Conservation (phyloP, 1,140 invertebrate species). For the Solenopsis invicta region DNA sequence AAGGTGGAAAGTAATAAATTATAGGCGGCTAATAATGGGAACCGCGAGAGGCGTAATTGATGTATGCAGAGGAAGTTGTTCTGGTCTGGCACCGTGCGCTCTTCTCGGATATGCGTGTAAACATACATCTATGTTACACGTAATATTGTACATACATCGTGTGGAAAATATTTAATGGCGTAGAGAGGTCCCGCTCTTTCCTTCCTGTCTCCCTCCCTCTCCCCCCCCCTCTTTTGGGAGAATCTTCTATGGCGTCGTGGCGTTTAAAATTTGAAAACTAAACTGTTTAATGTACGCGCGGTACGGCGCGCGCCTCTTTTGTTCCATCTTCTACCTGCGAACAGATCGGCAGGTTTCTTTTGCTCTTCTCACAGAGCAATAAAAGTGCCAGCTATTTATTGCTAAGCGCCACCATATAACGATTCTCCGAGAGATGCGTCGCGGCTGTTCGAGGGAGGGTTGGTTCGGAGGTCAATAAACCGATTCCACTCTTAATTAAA, state of each 20-base stretch:
- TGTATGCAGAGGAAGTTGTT: conserved; percentile 85
- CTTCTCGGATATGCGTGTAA: conserved; percentile 45
- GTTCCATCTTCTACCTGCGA: conserved; percentile 13
- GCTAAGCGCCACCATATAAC: conserved; percentile 76
- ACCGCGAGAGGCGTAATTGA: conserved; percentile 81
- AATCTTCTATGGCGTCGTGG: not conserved
- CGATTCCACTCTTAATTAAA: conserved; percentile 84
- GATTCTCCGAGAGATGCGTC: conserved; percentile 61
- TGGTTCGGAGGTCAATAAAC: conserved; percentile 79
- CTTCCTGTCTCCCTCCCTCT: conserved; percentile 1
- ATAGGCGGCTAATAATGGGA: conserved; percentile 78
- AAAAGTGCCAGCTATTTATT: conserved; percentile 81
- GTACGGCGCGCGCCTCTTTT: not conserved
- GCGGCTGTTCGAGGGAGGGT: not conserved
- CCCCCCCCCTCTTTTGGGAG: not conserved
- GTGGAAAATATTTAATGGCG: conserved; percentile 58
- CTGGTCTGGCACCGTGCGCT: conserved; percentile 46
- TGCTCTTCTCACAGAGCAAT: conserved; percentile 46
- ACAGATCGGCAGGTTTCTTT: not conserved
- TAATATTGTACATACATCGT: conserved; percentile 48
- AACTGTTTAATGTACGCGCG: conserved; percentile 5
- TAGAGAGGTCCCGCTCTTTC: conserved; percentile 8
- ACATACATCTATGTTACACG: conserved; percentile 56
- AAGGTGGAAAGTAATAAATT: conserved; percentile 87
- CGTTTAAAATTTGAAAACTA: conserved; percentile 56